Conservation (phyloP, 2,797 vertebrate genomes). For the Manis javanica region DNA sequence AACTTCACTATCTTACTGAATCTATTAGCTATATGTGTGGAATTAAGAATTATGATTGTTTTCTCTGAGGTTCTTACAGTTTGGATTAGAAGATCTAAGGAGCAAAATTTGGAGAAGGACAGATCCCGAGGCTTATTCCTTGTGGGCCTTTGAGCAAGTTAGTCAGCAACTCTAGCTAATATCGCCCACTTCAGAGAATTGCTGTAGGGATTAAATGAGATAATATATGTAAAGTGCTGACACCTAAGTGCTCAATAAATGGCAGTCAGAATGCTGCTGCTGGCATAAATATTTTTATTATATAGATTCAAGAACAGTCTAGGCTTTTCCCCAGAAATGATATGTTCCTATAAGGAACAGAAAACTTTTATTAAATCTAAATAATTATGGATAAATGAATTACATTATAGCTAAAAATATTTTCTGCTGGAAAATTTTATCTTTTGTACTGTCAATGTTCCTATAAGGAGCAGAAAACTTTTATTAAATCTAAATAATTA, state of each 20-base stretch:
- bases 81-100: conserved; percentile 20
- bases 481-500: conserved; percentile 52
- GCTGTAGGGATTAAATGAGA: neutral
- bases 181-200: neutral
- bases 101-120: neutral
- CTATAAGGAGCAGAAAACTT: neutral
- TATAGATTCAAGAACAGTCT: neutral
- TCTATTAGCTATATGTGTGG: neutral
- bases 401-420: conserved; percentile 25
- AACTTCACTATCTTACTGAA: neutral
- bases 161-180: neutral
- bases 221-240: neutral
- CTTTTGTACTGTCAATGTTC: neutral
- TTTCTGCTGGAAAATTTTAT: conserved; percentile 11
- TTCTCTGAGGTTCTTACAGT: neutral
- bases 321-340: neutral
- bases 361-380: conserved; percentile 46
- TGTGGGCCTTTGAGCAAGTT: neutral
- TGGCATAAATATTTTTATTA: neutral
- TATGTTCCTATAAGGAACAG: neutral
- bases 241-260: neutral
- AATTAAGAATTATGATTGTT: conserved; percentile 25
- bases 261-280: neutral
- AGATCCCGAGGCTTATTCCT: neutral
- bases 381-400: conserved; percentile 33